phyloP scores from a whole-genome alignment of 1,140 invertebrate genomes.

The Mesaphorura yosii region DNA sequence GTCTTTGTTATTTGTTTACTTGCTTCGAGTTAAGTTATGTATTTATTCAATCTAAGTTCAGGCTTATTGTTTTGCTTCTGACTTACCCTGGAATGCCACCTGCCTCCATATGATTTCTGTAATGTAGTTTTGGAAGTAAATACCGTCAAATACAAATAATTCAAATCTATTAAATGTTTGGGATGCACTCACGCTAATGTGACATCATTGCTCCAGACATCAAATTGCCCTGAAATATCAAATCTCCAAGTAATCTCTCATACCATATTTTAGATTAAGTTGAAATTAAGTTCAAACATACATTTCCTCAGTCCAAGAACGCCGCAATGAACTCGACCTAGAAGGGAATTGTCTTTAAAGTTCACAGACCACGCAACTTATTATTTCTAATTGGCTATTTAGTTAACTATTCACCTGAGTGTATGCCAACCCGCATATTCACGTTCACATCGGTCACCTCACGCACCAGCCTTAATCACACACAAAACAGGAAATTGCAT shows the following conservation, averaged over 20 bases:
- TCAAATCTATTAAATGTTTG: not conserved
- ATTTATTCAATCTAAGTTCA: too few species aligned
- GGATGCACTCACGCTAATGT: too few species aligned
- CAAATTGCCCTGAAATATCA: constrained; percentile 85
- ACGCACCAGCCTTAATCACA: constrained; percentile 54
- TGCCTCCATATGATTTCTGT: constrained; percentile 96
- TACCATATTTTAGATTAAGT: too few species aligned
- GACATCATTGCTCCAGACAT: constrained; percentile 93
- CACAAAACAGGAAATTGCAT: not conserved
- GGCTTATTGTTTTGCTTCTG: too few species aligned
- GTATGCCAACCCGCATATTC: constrained; percentile 91
- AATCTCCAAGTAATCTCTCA: constrained; percentile 31
- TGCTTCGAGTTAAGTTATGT: too few species aligned
- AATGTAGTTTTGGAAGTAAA: constrained; percentile 54
- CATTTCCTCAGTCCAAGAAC: too few species aligned
- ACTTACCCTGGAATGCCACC: constrained; percentile 76
- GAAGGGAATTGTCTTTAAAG: too few species aligned
- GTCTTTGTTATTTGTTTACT: too few species aligned
- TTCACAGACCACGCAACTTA: too few species aligned
- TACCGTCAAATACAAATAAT: not conserved
- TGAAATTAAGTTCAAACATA: too few species aligned
- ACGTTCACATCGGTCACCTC: constrained; percentile 82
- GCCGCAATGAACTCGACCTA: too few species aligned
- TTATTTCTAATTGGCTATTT: too few species aligned
- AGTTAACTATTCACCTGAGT: constrained; percentile 54